Conservation (phyloP, 2,113 vertebrate genomes). For the Anas platyrhynchos region DNA sequence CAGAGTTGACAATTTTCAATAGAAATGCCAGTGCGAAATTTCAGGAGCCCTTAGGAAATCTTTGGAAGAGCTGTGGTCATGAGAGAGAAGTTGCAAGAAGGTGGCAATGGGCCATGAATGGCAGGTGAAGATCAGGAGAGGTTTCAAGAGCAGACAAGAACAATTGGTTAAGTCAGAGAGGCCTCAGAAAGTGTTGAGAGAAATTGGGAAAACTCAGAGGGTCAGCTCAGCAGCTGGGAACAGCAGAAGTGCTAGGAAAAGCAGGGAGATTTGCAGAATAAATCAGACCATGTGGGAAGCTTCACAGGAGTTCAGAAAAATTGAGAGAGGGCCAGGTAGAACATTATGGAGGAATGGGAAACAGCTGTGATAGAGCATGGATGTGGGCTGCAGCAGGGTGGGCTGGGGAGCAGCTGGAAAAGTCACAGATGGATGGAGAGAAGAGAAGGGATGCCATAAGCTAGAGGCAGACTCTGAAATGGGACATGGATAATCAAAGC, state of each 20-base stretch:
- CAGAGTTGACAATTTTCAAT: conserved; percentile 41
- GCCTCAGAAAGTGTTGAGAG: conserved; percentile 45
- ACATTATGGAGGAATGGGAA: conserved; percentile 63
- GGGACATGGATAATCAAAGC: conserved; percentile 36
- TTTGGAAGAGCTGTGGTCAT: conserved; percentile 13
- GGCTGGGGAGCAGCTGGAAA: conserved; percentile 54
- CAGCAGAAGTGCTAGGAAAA: conserved; percentile 32
- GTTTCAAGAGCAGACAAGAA: conserved; percentile 22
- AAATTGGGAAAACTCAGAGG: conserved; percentile 35
- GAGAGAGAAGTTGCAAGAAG: conserved; percentile 2
- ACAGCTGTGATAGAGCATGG: conserved; percentile 60
- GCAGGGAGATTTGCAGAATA: conserved; percentile 42
- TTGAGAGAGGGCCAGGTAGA: conserved; percentile 65
- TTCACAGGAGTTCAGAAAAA: conserved; percentile 59
- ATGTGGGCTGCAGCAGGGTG: conserved; percentile 44
- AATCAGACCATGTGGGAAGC: conserved; percentile 57
- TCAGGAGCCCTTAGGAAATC: conserved; percentile 33
- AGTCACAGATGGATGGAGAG: conserved; percentile 34
- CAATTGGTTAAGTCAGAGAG: conserved; percentile 15
- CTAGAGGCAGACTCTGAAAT: neutral
- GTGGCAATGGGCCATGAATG: conserved; percentile 10
- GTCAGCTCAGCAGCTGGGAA: conserved; percentile 40
- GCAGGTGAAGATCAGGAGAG: conserved; percentile 56
- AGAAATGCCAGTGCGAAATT: conserved; percentile 6
- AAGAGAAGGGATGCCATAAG: conserved; percentile 26